phyloP scores from a whole-genome alignment of 1,140 invertebrate genomes.

The Camponotus floridanus region DNA sequence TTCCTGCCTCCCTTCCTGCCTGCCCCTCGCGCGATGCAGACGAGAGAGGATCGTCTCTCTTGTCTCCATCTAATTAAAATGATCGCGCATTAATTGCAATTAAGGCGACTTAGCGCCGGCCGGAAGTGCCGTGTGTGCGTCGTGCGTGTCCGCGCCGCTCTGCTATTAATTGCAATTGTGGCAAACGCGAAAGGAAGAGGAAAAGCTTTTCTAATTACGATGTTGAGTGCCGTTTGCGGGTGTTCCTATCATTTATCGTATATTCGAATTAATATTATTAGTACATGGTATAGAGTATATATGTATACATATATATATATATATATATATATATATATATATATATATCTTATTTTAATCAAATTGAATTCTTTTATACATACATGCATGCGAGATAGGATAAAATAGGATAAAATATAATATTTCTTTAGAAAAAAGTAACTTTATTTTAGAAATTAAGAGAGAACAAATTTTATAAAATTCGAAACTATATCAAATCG shows the following conservation, averaged over 20 bases:
- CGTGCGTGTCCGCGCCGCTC: conserved; percentile 24
- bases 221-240: not conserved
- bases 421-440: not conserved
- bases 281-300: not conserved
- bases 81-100: conserved; percentile 67
- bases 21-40: conserved; percentile 15
- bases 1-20: too few relatives aligned
- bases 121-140: conserved; percentile 17
- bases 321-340: too few relatives aligned
- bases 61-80: conserved; percentile 64
- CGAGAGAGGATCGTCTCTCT: conserved; percentile 24
- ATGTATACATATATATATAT: not conserved
- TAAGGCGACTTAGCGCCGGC: conserved; percentile 60
- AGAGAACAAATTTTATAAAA: not conserved
- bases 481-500: not conserved
- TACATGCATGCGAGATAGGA: too few relatives aligned
- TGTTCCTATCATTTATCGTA: not conserved
- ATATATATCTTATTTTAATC: not conserved
- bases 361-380: not conserved
- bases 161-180: conserved; percentile 51
- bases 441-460: not conserved
- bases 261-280: not conserved
- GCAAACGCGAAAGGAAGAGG: conserved; percentile 22
- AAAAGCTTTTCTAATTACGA: conserved; percentile 16
- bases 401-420: not conserved